Percentiles rank a stretch among this genome's conserved stretches.
phyloP scores from a whole-genome alignment of 2,888 invertebrate species.

The Amphiduros pacificus region DNA sequence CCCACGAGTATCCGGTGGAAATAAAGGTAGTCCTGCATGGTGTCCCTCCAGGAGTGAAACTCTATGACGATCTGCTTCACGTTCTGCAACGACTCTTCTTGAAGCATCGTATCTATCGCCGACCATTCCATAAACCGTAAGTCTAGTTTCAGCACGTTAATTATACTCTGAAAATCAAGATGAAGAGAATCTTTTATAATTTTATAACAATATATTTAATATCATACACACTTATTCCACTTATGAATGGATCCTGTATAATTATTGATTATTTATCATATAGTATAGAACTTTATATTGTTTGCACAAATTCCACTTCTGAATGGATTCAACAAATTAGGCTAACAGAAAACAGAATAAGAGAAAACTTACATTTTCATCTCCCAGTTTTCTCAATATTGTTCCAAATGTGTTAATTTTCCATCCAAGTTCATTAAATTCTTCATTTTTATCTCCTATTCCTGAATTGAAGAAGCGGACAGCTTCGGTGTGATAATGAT shows the following conservation, averaged over 20 bases:
- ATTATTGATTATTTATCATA: too few species aligned
- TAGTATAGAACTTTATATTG: too few species aligned
- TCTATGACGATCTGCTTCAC: not conserved
- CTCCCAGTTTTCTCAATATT: too few species aligned
- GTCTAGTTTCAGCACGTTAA: not conserved
- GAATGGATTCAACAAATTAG: too few species aligned
- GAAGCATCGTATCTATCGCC: not conserved
- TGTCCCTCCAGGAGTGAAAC: not conserved
- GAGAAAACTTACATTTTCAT: too few species aligned
- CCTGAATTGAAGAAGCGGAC: too few species aligned
- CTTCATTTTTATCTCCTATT: too few species aligned
- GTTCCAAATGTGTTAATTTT: too few species aligned
- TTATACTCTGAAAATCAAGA: not conserved
- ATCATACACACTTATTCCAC: not conserved
- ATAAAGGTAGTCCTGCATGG: not conserved
- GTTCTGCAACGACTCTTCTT: not conserved
- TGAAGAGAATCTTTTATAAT: not conserved
- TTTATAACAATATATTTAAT: not conserved
- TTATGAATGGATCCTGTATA: not conserved
- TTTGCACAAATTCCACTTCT: too few species aligned
- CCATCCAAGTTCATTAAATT: too few species aligned
- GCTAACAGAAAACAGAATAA: too few species aligned
- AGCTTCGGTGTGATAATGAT: too few species aligned
- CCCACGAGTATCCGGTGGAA: not conserved
- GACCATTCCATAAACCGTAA: not conserved